Percentiles rank a stretch among this genome's conserved stretches.
These are phyloP conservation scores for Exocentrus adspersus DNA, from an alignment of 2,888 invertebrate species.

Conservation along the genomic window DNA sequence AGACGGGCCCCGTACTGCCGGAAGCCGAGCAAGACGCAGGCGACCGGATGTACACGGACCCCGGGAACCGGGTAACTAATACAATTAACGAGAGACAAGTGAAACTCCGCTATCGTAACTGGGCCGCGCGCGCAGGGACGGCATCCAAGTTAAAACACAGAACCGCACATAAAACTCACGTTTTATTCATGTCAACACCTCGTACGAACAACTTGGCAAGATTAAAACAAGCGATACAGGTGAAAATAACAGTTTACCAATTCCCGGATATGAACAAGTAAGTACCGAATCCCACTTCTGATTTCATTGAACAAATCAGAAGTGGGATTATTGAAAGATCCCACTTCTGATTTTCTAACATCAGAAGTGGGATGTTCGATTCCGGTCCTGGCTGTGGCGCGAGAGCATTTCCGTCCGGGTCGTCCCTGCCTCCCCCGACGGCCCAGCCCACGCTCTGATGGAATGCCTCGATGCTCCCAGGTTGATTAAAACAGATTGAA, in stretches of 20 bases:
- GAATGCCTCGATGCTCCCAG: slow-evolving; percentile 61
- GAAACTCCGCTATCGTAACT: slow-evolving; percentile 66
- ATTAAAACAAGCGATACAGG: too few relatives aligned
- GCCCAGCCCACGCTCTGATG: slow-evolving; percentile 52
- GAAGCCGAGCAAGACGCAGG: slow-evolving; percentile 47
- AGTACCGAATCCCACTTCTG: too few relatives aligned
- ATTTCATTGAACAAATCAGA: too few relatives aligned
- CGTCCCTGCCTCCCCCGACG: slow-evolving; percentile 34
- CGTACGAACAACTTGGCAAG: too few relatives aligned
- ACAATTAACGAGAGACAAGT: slow-evolving; percentile 66
- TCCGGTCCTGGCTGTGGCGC: slow-evolving; percentile 11
- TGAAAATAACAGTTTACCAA: too few relatives aligned
- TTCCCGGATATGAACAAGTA: too few relatives aligned
- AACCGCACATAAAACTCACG: too few relatives aligned
- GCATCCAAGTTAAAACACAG: too few relatives aligned
- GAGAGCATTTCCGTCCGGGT: slow-evolving; percentile 27
- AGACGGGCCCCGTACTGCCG: slow-evolving; percentile 49
- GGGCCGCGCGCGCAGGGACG: slow-evolving; percentile 49
- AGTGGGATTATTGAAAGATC: too few relatives aligned
- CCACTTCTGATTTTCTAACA: too few relatives aligned
- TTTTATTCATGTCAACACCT: too few relatives aligned
- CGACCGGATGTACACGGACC: slow-evolving; percentile 55
- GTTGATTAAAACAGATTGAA: slow-evolving; percentile 66
- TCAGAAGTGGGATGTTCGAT: too few relatives aligned
- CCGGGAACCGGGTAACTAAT: slow-evolving; percentile 64